phyloP scores from a whole-genome alignment of 2,797 vertebrate species.

The Acipenser oxyrinchus region DNA sequence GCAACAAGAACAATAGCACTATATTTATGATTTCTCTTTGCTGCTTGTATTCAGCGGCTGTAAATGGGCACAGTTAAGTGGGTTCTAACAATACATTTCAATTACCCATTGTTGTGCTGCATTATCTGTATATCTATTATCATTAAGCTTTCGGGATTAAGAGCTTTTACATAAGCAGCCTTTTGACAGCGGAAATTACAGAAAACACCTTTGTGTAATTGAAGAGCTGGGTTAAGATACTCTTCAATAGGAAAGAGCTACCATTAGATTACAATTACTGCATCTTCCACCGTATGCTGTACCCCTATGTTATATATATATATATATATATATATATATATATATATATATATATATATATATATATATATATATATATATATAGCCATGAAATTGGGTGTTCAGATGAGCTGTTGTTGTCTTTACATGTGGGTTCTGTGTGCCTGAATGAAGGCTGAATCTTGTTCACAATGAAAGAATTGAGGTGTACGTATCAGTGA shows the following conservation, averaged over 20 bases:
- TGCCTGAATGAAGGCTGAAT: too few relatives aligned
- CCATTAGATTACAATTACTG: constrained; percentile 61
- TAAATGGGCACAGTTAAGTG: constrained; percentile 20
- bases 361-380: constrained; percentile 3
- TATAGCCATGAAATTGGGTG: not conserved
- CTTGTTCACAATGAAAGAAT: too few relatives aligned
- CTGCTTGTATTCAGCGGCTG: constrained; percentile 21
- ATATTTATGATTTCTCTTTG: constrained; percentile 22
- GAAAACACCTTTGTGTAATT: constrained; percentile 59
- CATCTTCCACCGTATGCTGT: constrained; percentile 43
- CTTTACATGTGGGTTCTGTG: too few relatives aligned
- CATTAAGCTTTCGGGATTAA: constrained; percentile 42
- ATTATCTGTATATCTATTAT: constrained; percentile 45
- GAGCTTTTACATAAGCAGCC: constrained; percentile 41
- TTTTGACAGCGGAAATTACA: constrained; percentile 34
- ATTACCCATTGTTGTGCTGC: constrained; percentile 60
- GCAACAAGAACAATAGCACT: constrained; percentile 21
- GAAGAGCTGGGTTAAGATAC: constrained; percentile 48
- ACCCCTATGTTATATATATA: constrained; percentile 14
- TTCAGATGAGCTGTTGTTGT: too few relatives aligned
- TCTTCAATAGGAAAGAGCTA: constrained; percentile 57
- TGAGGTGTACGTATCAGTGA: too few relatives aligned
- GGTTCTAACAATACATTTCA: constrained; percentile 53
- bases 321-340: not conserved
- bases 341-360: constrained; percentile 1